Percentiles rank a stretch among this genome's conserved stretches.
These are phyloP conservation scores for Microcebus tavaratra DNA, from an alignment of 2,113 vertebrate genomes.

Conservation along the genomic window DNA sequence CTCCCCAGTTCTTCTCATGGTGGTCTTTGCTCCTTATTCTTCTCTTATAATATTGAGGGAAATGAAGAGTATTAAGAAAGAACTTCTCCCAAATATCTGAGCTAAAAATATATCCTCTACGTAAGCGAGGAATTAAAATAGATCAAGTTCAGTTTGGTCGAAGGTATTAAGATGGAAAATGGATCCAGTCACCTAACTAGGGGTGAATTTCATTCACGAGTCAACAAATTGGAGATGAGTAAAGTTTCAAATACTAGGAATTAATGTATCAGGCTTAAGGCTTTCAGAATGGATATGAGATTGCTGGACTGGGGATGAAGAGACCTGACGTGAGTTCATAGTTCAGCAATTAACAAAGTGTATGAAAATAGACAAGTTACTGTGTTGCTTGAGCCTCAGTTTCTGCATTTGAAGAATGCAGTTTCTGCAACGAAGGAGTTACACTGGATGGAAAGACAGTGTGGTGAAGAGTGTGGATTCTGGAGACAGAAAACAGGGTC, in stretches of 20 bases:
- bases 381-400: not conserved
- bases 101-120: not conserved
- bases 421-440: not conserved
- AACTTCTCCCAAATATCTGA: not conserved
- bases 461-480: not conserved
- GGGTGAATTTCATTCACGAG: not conserved
- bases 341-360: not conserved
- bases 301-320: not conserved
- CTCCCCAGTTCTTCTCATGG: not conserved
- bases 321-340: not conserved
- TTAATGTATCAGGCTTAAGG: not conserved
- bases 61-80: not conserved
- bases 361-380: not conserved
- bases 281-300: constrained; percentile 4
- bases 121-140: not conserved
- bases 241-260: not conserved
- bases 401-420: not conserved
- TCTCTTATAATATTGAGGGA: not conserved
- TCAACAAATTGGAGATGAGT: not conserved
- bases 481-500: not conserved
- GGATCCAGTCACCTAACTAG: not conserved
- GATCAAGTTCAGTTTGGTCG: not conserved
- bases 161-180: not conserved
- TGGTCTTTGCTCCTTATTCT: not conserved
- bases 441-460: not conserved